These are phyloP conservation scores for Pristionchus pacificus DNA, from an alignment of 1,140 invertebrate species.

Conservation along the genomic window DNA sequence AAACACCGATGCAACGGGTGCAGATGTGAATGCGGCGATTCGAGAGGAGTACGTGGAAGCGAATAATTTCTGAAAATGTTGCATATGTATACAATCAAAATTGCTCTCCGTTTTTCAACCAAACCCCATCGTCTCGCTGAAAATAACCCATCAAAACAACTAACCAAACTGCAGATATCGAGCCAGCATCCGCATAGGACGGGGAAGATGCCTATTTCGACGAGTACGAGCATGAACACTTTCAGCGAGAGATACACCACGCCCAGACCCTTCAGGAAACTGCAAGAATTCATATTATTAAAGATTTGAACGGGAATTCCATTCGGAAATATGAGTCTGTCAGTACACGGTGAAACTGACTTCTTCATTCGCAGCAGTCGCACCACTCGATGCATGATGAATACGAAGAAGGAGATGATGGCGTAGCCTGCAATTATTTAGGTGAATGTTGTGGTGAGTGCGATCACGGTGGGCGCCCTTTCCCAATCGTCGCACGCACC, in stretches of 20 bases:
- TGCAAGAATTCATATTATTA: too few species aligned
- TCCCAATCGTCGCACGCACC: too few species aligned
- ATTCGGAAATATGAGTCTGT: neutral
- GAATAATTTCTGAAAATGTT: constrained; percentile 35
- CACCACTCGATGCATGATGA: constrained; percentile 73
- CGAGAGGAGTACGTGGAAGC: constrained; percentile 62
- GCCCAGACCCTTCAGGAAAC: constrained; percentile 76
- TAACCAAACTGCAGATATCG: constrained; percentile 85
- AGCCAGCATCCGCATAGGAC: constrained; percentile 97
- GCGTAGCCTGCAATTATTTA: constrained; percentile 75
- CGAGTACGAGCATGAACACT: constrained; percentile 78
- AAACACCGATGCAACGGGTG: constrained; percentile 92
- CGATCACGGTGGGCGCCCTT: too few species aligned
- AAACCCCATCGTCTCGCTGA: neutral
- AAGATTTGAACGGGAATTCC: neutral
- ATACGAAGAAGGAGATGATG: constrained; percentile 77
- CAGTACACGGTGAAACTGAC: constrained; percentile 57
- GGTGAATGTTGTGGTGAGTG: neutral
- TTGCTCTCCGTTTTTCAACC: neutral
- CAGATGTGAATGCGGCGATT: constrained; percentile 77
- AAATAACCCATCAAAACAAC: constrained; percentile 20
- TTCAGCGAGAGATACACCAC: constrained; percentile 96
- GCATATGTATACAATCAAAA: neutral
- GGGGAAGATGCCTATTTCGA: constrained; percentile 93
- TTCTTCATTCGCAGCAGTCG: constrained; percentile 71